phyloP scores from a whole-genome alignment of 1,140 invertebrate genomes.

The Atta colombica region DNA sequence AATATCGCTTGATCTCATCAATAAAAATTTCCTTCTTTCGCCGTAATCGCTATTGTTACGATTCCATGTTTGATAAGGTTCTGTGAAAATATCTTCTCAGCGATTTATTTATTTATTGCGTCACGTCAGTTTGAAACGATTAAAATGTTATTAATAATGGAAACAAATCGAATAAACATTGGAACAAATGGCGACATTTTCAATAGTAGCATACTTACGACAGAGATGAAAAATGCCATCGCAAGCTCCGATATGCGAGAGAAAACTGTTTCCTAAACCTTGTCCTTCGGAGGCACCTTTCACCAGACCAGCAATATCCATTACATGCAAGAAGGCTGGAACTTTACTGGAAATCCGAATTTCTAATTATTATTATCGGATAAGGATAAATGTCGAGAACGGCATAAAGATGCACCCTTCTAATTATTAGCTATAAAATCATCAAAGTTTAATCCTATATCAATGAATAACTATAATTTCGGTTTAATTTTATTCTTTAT shows the following conservation, averaged over 20 bases:
- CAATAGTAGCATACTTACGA: slow-evolving; percentile 90
- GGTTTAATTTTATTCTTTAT: no score
- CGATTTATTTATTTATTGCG: not conserved
- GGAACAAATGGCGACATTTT: not conserved
- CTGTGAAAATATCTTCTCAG: not conserved
- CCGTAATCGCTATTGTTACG: slow-evolving; percentile 40
- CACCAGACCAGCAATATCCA: slow-evolving; percentile 99
- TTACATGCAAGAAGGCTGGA: slow-evolving; percentile 98
- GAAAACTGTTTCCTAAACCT: slow-evolving; percentile 99
- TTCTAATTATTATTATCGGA: slow-evolving; percentile 20
- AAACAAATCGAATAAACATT: not conserved
- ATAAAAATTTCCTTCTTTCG: slow-evolving; percentile 5
- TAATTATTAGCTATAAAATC: not conserved
- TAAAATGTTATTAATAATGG: slow-evolving; percentile 33
- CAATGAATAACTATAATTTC: no score
- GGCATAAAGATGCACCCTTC: not conserved
- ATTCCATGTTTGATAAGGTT: not conserved
- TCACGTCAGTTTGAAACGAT: not conserved
- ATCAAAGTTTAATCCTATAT: no score
- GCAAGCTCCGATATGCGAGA: slow-evolving; percentile 99
- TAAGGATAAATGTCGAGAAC: not conserved
- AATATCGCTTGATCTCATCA: slow-evolving; percentile 62
- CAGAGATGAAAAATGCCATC: slow-evolving; percentile 99
- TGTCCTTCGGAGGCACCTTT: slow-evolving; percentile 99
- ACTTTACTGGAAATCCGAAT: slow-evolving; percentile 93